Evolutionary conservation across 2,888 invertebrate genomes (phyloP), one percentile per base, ranked within the genome.

Genomic region (Euspilapteryx auroguttella): DNA sequence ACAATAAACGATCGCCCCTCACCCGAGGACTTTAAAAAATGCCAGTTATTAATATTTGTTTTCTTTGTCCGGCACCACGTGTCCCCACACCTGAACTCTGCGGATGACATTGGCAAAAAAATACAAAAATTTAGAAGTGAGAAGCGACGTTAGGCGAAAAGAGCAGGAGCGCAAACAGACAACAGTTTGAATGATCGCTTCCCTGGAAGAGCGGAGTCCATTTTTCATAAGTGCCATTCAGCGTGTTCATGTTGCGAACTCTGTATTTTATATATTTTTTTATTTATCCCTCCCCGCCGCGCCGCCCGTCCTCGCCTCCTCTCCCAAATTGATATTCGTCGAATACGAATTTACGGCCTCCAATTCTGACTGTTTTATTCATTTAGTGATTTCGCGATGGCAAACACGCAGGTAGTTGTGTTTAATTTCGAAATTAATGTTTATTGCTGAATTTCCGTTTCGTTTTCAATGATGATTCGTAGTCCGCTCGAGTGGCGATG

Each of bases 211-310:
- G 71, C 68, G 65, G 64, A 71, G 75, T 75, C 75, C 75, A 75
- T 75, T 75, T 75, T 75, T 75, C 75, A 75, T 71, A 65, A 75
- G 75, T 75, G 75, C 71, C 71, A 75, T 75, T 75, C 71, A 62
- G 62, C 57, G 71, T 68, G 66, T 71, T 65, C 65, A 65, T 61
- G 62, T 9, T 11, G 23, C 6, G 11, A 9, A 21, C 32, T 25
- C 23, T 23, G 12, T 25, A 27, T 32, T 63, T 59, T 64, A 57
- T 62, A 64, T 66, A 51, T 62, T 43, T 61, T 55, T 66, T 71
- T 69, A 64, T 71, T 69, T 71, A 68, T 66, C 63, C 30, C 11
- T 21, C 13, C 39, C 44, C 44, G 49, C 50, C 44, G 49, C 51
- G 39, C 49, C 45, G 47, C 41, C 38, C 33, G n/a, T n/a, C n/a